A percentile compares a stretch with the other conserved stretches of the same genome.
Conservation (phyloP, 2,888 invertebrate genomes). For the Cosmorhoe ocellata region DNA sequence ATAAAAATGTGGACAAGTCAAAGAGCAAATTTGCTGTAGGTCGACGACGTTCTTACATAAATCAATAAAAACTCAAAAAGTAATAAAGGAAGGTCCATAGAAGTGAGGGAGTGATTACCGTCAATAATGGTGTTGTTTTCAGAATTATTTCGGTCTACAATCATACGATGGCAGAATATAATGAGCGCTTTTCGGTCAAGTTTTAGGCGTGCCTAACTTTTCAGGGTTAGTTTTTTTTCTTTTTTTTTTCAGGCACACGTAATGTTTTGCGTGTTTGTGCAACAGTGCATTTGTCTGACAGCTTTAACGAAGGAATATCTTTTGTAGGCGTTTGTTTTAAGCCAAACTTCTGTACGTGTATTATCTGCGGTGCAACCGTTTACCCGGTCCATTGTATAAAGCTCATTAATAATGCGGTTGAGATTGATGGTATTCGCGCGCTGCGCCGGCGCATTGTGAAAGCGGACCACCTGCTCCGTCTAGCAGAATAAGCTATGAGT, state of each 20-base stretch:
- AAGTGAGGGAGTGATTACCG: no score
- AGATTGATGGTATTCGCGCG: conserved; percentile 28
- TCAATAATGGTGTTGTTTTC: no score
- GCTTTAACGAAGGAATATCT: no score
- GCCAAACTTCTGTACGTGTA: background rate
- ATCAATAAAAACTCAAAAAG: no score
- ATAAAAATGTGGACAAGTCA: no score
- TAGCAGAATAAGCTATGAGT: no score
- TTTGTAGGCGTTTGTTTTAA: conserved; percentile 2
- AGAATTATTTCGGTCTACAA: no score
- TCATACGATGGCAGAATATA: background rate
- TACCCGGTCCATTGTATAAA: conserved; percentile 21
- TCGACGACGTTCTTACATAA: no score
- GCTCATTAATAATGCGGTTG: conserved; percentile 26
- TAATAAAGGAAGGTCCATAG: no score
- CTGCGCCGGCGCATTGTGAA: conserved; percentile 33
- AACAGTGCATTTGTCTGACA: no score
- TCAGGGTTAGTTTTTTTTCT: no score
- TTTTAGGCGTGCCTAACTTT: conserved; percentile 16
- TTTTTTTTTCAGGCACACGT: conserved; percentile 14
- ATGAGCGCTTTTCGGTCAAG: conserved; percentile 12
- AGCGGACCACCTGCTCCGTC: conserved; percentile 34
- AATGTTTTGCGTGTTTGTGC: conserved; percentile 3
- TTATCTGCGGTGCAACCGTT: conserved; percentile 17
- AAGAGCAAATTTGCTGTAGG: no score